Evolutionary conservation across 2,888 invertebrate genomes (phyloP), one percentile per base, ranked within the genome.

Genomic region (Lasioglossum malachurum): DNA sequence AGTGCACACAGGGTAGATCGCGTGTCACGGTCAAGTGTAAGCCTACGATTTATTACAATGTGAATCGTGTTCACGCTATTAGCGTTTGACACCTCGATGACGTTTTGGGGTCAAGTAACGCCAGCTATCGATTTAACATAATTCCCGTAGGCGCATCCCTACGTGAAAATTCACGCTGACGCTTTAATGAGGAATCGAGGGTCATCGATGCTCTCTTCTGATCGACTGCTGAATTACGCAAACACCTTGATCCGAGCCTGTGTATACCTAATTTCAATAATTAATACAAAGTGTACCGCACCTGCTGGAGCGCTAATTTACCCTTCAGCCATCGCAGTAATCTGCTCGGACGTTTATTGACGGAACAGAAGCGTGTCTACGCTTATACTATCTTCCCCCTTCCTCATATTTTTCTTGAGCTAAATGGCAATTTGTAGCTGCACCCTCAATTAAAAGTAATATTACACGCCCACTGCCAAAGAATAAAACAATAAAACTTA

Each of bases 31-130:
- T 84, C 84, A 84, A 83, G 84, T 78, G 60, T 78, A 76, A 72
- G 53, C 38, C 19, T 31, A 49, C 16, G 57, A 44, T 41, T 19
- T 19, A 14, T 72, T 38, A 57, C 46, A 41, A 57, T 78, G 73
- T 60, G 46, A 64, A 74, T n/a, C 49, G 72, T 41, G 31, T 84
- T 75, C 80, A 64, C 78, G 60, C 79, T 41, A 49, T 81, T 83
- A 72, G 46, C 46, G 60, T 82, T 31, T 31, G 60, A 53, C 83
- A 72, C 74, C 57, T 64, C 72, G 79, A 44, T 53, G 87, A 80
- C 87, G 82, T 75, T 84, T 88, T 82, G 78, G 80, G 84, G 88
- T 87, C 87, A 82, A 87, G 80, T 57, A 87, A 87, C 88, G 77
- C 38, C 57, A 78, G 78, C 75, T 82, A 83, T 87, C 80, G 88